phyloP scores from a whole-genome alignment of 2,797 vertebrate genomes.

The Argya squamiceps region DNA sequence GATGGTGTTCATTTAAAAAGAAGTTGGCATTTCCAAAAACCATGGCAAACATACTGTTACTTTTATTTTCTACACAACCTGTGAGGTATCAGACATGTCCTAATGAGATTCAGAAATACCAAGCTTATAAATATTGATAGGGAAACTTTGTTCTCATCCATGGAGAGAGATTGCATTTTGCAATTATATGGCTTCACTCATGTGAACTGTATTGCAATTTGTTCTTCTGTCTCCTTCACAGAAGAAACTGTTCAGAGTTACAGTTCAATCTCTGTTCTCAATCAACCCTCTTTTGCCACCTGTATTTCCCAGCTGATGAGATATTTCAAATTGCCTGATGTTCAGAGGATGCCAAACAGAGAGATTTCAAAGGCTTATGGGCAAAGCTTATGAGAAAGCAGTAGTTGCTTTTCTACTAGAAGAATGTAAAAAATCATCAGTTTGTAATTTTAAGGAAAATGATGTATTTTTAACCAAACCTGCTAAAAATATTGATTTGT shows the following conservation, averaged over 20 bases:
- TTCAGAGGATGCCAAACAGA: background rate
- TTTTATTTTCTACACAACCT: slow-evolving; percentile 37
- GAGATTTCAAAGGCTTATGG: background rate
- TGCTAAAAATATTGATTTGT: background rate
- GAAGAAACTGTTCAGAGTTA: slow-evolving; percentile 19
- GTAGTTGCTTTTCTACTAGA: background rate
- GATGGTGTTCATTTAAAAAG: slow-evolving; percentile 37
- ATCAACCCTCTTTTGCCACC: slow-evolving; percentile 13
- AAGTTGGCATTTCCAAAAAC: slow-evolving; percentile 26
- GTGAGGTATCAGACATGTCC: slow-evolving; percentile 11
- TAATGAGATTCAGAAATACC: slow-evolving; percentile 60
- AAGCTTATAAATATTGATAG: slow-evolving; percentile 61
- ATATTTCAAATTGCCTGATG: background rate
- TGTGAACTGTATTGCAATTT: slow-evolving; percentile 52
- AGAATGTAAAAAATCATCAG: background rate
- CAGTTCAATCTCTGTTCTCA: slow-evolving; percentile 44
- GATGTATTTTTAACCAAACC: background rate
- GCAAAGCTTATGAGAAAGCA: background rate
- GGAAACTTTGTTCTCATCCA: background rate
- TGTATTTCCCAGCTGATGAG: slow-evolving; percentile 23
- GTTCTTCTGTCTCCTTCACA: slow-evolving; percentile 42
- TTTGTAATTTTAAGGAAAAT: background rate
- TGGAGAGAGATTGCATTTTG: slow-evolving; percentile 18
- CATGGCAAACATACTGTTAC: background rate
- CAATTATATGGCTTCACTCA: slow-evolving; percentile 54